These are phyloP conservation scores for Oscheius myriophilus DNA, from an alignment of 2,888 invertebrate genomes.

Conservation along the genomic window DNA sequence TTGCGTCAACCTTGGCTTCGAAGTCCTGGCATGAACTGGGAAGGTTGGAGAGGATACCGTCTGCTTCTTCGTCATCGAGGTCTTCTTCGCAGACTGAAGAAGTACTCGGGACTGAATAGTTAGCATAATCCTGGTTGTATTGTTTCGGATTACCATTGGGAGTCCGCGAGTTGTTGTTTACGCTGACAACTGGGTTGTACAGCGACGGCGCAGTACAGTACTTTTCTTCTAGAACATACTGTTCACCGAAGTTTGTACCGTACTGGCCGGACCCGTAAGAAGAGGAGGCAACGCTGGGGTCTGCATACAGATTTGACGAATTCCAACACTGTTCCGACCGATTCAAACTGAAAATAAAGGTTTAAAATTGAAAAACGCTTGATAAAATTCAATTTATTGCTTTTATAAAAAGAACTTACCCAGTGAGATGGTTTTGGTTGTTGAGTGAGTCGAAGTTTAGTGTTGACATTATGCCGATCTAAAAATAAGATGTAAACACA, in stretches of 20 bases:
- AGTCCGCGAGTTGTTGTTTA: conserved; percentile 29
- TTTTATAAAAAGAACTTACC: conserved; percentile 17
- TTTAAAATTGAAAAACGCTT: background rate
- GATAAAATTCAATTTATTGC: background rate
- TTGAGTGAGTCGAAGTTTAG: conserved; percentile 29
- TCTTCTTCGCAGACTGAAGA: conserved; percentile 30
- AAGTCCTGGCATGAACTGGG: conserved; percentile 31
- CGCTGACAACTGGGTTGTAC: conserved; percentile 26
- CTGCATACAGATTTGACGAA: conserved; percentile 25
- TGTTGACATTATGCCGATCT: conserved; percentile 28
- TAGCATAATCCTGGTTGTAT: background rate
- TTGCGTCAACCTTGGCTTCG: conserved; percentile 11
- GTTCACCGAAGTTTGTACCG: conserved; percentile 12
- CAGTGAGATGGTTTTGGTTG: conserved; percentile 23
- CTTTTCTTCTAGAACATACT: conserved; percentile 9
- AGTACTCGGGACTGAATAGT: conserved; percentile 26
- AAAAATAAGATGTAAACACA: conserved; percentile 7
- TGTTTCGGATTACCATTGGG: conserved; percentile 5
- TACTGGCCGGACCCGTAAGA: conserved; percentile 32
- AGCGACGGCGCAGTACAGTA: conserved; percentile 24
- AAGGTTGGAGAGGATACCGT: conserved; percentile 27
- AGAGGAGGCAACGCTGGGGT: conserved; percentile 21
- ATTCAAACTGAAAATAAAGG: conserved; percentile 19
- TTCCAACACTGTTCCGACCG: conserved; percentile 26
- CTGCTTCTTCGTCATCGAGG: conserved; percentile 29